Evolutionary conservation across 2,797 vertebrate genomes (phyloP).

Genomic region (Tinamus major): DNA sequence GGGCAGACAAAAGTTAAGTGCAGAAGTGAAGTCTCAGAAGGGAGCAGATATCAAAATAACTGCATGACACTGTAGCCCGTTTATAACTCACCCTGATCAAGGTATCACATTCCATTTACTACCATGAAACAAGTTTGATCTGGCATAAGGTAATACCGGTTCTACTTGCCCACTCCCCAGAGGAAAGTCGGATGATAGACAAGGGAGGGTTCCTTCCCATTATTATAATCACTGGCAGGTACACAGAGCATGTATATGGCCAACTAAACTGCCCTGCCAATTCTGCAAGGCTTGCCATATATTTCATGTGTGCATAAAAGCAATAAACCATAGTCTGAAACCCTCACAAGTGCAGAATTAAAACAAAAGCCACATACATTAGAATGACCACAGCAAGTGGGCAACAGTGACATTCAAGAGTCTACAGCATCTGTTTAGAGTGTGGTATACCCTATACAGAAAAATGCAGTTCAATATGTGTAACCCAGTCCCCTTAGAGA

Average conservation of each 20-base stretch:
- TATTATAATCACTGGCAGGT: background rate
- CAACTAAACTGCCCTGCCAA: background rate
- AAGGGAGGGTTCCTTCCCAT: background rate
- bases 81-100: constrained; percentile 59
- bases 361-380: background rate
- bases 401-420: constrained; percentile 5
- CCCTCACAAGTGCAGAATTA: background rate
- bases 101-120: constrained; percentile 5
- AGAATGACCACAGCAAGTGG: background rate
- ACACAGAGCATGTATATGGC: background rate
- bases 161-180: background rate
- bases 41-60: constrained; percentile 22
- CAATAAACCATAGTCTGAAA: background rate
- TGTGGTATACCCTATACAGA: background rate
- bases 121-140: background rate
- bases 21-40: constrained; percentile 27
- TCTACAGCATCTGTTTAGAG: background rate
- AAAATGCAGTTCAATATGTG: background rate
- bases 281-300: background rate
- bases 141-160: background rate
- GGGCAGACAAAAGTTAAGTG: background rate
- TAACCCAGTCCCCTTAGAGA: background rate
- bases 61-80: background rate
- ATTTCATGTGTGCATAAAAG: background rate
- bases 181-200: background rate